phyloP scores from a whole-genome alignment of 2,797 vertebrate genomes.

The Heterohyrax brucei region DNA sequence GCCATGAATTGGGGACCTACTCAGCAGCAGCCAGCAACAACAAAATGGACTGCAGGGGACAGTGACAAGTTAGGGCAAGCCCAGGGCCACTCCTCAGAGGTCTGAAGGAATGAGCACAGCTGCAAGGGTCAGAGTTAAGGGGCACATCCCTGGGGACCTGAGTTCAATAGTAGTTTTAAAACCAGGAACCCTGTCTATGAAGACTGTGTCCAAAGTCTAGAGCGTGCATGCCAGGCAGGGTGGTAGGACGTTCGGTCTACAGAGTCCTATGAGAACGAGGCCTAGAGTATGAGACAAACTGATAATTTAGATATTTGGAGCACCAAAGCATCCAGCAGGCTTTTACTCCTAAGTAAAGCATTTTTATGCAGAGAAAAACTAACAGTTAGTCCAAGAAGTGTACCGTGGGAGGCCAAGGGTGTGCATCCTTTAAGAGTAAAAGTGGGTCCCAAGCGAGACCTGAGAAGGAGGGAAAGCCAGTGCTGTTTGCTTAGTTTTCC shows the following conservation, averaged over 20 bases:
- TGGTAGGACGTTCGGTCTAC: background rate
- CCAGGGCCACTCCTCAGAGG: background rate
- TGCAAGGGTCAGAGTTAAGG: background rate
- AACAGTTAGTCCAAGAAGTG: constrained; percentile 48
- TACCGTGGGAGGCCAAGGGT: constrained; percentile 44
- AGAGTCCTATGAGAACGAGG: background rate
- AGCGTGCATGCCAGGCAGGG: background rate
- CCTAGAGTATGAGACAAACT: background rate
- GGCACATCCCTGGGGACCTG: background rate
- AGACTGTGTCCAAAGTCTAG: background rate
- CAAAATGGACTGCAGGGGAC: constrained; percentile 13
- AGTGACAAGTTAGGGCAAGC: background rate
- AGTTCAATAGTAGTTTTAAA: background rate
- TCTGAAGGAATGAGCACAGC: background rate
- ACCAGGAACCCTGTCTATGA: background rate
- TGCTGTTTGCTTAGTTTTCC: constrained; percentile 76
- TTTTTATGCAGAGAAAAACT: background rate
- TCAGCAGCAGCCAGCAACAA: background rate
- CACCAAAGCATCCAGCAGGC: constrained; percentile 15
- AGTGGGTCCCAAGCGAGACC: constrained; percentile 63
- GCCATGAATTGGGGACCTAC: background rate
- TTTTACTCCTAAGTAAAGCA: constrained; percentile 48
- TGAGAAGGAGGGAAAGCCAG: constrained; percentile 57
- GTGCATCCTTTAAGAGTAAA: constrained; percentile 69
- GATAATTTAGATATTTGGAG: constrained; percentile 70